Conservation (phyloP, 2,797 vertebrate genomes). For the Sebastes taczanowskii region DNA sequence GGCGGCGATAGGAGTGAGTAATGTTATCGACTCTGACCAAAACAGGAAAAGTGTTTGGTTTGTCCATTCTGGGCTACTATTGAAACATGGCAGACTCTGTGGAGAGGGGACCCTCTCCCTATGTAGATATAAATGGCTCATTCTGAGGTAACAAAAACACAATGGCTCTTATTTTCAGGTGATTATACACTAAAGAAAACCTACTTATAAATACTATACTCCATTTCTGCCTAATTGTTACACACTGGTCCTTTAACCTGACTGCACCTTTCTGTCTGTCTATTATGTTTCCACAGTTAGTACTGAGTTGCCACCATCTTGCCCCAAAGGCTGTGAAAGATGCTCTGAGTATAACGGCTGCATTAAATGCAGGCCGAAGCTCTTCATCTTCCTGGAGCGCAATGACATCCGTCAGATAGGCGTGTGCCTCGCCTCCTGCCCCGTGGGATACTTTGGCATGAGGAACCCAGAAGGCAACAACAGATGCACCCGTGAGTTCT, state of each 20-base stretch:
- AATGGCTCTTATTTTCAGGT: no score
- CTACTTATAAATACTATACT: no score
- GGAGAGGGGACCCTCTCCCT: no score
- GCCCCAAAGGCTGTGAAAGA: slow-evolving; percentile 94
- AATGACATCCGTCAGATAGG: slow-evolving; percentile 96
- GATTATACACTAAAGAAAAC: no score
- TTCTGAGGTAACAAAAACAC: no score
- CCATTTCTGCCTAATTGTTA: no score
- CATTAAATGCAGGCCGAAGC: slow-evolving; percentile 94
- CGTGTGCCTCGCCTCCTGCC: slow-evolving; percentile 95
- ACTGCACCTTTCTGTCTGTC: slow-evolving; percentile 30
- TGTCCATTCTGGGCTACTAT: no score
- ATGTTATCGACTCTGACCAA: no score
- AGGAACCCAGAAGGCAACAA: slow-evolving; percentile 98
- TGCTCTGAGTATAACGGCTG: slow-evolving; percentile 98
- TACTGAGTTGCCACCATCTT: slow-evolving; percentile 90
- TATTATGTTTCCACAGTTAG: slow-evolving; percentile 83
- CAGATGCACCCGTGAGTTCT: slow-evolving; percentile 94
- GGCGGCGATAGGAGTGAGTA: no score
- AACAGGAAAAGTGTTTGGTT: no score
- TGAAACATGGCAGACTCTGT: no score
- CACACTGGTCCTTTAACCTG: not conserved
- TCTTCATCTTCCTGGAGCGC: slow-evolving; percentile 97
- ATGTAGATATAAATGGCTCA: no score
- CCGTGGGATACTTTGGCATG: slow-evolving; percentile 94